Conservation (phyloP, 2,888 invertebrate genomes). For the Acrobasis suavella region DNA sequence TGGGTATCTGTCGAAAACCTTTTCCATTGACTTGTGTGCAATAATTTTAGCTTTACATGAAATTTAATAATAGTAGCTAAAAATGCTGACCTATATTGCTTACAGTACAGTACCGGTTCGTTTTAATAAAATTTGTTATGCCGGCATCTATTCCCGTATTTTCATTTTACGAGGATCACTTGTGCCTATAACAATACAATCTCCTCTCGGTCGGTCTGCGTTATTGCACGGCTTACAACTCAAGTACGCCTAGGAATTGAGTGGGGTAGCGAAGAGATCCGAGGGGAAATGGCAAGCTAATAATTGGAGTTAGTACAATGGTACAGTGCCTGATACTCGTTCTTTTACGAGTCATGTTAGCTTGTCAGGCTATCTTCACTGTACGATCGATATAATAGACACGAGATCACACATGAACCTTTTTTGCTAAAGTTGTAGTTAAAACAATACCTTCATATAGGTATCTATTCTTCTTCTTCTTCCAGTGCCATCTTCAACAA, state of each 20-base stretch:
- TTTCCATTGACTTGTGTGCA: no score
- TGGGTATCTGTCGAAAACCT: no score
- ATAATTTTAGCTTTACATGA: no score
- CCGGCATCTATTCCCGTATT: conserved; percentile 27
- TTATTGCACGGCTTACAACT: conserved; percentile 28
- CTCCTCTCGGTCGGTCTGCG: conserved; percentile 24
- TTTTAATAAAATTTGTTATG: background rate
- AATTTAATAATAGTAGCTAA: no score
- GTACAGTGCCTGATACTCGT: conserved; percentile 12
- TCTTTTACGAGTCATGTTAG: background rate
- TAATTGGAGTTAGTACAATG: conserved; percentile 22
- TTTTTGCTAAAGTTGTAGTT: no score
- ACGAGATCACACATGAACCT: no score
- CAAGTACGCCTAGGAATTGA: conserved; percentile 21
- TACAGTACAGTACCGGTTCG: background rate
- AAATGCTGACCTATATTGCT: no score
- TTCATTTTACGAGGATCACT: conserved; percentile 29
- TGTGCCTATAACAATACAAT: conserved; percentile 29
- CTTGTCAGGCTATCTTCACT: background rate
- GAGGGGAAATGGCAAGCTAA: conserved; percentile 23
- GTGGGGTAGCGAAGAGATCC: conserved; percentile 21
- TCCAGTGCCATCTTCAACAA: no score
- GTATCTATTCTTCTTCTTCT: no score
- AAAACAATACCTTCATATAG: no score
- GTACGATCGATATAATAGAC: no score